Evolutionary conservation across 1,140 invertebrate genomes (phyloP).

Genomic region (Melitaea cinxia): DNA sequence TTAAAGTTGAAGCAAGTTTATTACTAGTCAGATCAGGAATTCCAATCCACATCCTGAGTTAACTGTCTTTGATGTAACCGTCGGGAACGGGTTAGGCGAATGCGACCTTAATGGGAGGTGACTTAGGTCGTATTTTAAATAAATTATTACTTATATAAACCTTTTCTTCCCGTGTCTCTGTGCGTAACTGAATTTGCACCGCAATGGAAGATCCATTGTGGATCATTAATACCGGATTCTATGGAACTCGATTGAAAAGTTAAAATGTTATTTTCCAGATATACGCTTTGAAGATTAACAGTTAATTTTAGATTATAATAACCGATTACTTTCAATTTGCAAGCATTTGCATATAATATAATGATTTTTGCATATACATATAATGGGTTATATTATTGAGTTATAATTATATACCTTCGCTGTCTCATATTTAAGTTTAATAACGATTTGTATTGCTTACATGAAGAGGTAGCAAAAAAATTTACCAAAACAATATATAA

Average conservation of each 20-base stretch:
- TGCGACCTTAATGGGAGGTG: conserved; percentile 35
- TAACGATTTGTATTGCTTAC: no score
- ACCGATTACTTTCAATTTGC: conserved; percentile 23
- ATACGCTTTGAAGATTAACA: conserved; percentile 41
- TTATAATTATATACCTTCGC: not conserved
- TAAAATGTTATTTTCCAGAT: conserved; percentile 42
- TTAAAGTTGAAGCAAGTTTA: conserved; percentile 75
- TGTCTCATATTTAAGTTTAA: no score
- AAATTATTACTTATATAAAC: conserved; percentile 14
- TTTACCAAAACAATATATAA: no score
- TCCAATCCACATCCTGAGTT: conserved; percentile 74
- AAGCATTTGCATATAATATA: conserved; percentile 26
- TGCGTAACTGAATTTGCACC: conserved; percentile 59
- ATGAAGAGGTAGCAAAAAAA: no score
- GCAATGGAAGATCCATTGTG: conserved; percentile 53
- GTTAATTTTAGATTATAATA: conserved; percentile 38
- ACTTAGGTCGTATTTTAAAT: conserved; percentile 42
- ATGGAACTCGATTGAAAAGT: conserved; percentile 52
- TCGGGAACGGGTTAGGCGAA: conserved; percentile 26
- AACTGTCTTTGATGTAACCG: conserved; percentile 70
- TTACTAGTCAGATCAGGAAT: conserved; percentile 79
- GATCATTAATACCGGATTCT: conserved; percentile 60
- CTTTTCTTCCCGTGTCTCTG: conserved; percentile 36
- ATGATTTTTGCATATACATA: no score
- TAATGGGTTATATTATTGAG: not conserved